Conservation (phyloP, 2,888 invertebrate genomes). For the Amphipyra berbera region DNA sequence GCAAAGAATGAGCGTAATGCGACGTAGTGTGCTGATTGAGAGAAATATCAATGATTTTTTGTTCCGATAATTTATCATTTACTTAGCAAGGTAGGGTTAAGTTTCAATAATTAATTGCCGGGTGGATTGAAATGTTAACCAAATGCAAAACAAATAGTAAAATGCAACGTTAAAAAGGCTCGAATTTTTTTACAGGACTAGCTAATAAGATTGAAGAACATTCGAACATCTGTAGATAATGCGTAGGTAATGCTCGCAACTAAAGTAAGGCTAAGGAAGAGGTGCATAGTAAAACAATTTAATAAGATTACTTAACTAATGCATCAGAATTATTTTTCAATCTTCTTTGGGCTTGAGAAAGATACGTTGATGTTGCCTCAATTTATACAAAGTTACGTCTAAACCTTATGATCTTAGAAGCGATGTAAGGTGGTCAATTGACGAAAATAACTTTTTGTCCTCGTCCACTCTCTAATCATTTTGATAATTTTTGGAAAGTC, state of each 20-base stretch:
- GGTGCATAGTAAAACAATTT: constrained; percentile 15
- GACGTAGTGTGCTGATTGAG: neutral
- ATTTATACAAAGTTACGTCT: constrained; percentile 32
- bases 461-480: no score
- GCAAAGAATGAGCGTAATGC: constrained; percentile 1
- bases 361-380: constrained; percentile 11
- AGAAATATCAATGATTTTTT: neutral
- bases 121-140: constrained; percentile 35
- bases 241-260: constrained; percentile 5
- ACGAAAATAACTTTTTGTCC: neutral
- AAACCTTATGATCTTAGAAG: constrained; percentile 17
- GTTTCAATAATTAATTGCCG: neutral
- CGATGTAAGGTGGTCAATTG: constrained; percentile 6
- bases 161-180: constrained; percentile 11
- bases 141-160: constrained; percentile 32
- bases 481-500: no score
- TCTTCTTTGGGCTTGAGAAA: neutral
- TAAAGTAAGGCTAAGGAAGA: constrained; percentile 11
- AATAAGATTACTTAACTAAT: constrained; percentile 12
- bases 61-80: no score
- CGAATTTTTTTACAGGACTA: neutral
- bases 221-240: neutral
- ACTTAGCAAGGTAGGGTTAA: neutral
- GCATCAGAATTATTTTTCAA: constrained; percentile 15
- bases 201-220: neutral